Evolutionary conservation across 2,888 invertebrate genomes (phyloP).

Genomic region (Spialia ferax): DNA sequence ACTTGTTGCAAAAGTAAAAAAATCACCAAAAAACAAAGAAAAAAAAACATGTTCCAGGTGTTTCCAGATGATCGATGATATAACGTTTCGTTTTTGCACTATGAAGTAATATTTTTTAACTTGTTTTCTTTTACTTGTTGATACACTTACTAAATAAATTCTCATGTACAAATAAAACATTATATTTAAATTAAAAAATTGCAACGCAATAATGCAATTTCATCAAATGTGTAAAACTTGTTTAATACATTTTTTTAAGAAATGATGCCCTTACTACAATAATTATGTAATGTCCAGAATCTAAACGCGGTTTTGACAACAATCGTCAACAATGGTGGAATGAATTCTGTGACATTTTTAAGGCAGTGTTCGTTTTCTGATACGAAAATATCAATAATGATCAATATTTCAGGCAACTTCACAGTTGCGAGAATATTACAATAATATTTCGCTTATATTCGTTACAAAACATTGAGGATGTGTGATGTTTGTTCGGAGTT

Average conservation of each 20-base stretch:
- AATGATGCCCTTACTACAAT: not conserved
- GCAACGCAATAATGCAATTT: too few species aligned
- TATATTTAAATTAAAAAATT: not conserved
- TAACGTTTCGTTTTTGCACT: constrained; percentile 27
- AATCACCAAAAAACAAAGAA: too few species aligned
- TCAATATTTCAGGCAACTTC: constrained; percentile 71
- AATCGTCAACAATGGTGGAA: constrained; percentile 84
- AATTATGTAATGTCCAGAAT: not conserved
- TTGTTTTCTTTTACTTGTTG: too few species aligned
- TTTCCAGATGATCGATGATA: constrained; percentile 30
- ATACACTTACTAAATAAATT: too few species aligned
- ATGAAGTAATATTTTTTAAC: not conserved
- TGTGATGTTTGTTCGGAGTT: constrained; percentile 98
- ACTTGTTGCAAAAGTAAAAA: too few species aligned
- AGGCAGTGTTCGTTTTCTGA: constrained; percentile 81
- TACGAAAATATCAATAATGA: constrained; percentile 84
- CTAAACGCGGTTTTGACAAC: constrained; percentile 81
- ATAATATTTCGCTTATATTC: constrained; percentile 74
- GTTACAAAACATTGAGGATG: constrained; percentile 87
- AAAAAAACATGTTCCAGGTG: too few species aligned
- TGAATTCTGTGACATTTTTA: constrained; percentile 79
- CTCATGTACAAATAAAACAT: too few species aligned
- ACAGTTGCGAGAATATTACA: constrained; percentile 74
- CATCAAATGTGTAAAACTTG: too few species aligned
- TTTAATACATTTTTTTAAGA: not conserved